Percentiles rank a stretch among this genome's conserved stretches.
Conservation (phyloP, 2,888 invertebrate species). For the Acronicta aceris region DNA sequence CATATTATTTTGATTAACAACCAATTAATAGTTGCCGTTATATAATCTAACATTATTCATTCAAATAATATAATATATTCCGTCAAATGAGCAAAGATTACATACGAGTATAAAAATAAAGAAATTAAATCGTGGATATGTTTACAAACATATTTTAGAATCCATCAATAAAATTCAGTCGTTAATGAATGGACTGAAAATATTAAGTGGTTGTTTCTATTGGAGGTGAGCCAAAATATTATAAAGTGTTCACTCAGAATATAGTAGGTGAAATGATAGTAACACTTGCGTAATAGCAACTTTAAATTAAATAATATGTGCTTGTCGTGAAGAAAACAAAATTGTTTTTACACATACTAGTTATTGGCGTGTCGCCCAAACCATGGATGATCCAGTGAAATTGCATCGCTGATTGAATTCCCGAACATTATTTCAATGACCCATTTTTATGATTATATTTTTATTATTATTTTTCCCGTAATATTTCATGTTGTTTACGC, state of each 20-base stretch:
- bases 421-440: constrained; percentile 56
- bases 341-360: constrained; percentile 48
- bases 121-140: constrained; percentile 36
- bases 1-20: constrained; percentile 15
- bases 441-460: constrained; percentile 53
- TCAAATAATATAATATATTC: constrained; percentile 13
- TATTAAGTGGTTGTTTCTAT: constrained; percentile 52
- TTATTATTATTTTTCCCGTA: constrained; percentile 46
- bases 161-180: constrained; percentile 55
- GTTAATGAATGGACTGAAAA: constrained; percentile 57
- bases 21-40: constrained; percentile 23
- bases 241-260: constrained; percentile 46
- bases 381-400: constrained; percentile 52
- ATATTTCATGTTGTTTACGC: constrained; percentile 58
- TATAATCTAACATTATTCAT: constrained; percentile 18
- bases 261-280: constrained; percentile 46
- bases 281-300: constrained; percentile 53
- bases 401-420: constrained; percentile 60
- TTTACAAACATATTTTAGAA: constrained; percentile 44
- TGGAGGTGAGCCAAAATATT: constrained; percentile 59
- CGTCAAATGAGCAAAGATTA: constrained; percentile 13
- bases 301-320: constrained; percentile 58
- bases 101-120: constrained; percentile 8
- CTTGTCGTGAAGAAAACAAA: constrained; percentile 45
- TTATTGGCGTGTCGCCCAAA: constrained; percentile 54